Conservation (phyloP, 1,140 invertebrate species). For the Pseudomyrmex pallidus region DNA sequence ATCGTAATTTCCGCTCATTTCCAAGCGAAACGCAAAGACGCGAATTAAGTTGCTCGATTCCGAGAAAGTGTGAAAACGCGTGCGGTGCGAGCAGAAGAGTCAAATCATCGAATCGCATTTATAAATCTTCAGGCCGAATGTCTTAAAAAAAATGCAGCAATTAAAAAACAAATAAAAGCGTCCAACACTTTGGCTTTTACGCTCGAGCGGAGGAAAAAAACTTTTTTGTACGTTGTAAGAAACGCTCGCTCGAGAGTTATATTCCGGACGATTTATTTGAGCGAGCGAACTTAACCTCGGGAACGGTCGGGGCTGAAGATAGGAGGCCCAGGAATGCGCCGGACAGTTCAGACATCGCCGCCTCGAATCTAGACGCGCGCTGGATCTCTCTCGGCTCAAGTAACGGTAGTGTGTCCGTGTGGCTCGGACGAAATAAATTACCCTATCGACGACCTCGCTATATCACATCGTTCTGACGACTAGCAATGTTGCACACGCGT, state of each 20-base stretch:
- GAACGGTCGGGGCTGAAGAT: constrained; percentile 26
- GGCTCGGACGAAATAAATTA: constrained; percentile 47
- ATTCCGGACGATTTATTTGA: constrained; percentile 60
- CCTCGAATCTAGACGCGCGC: constrained; percentile 61
- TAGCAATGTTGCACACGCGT: too few relatives aligned
- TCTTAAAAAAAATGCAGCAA: not conserved
- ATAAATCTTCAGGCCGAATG: not conserved
- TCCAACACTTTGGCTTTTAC: constrained; percentile 9
- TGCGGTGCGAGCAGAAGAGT: not conserved
- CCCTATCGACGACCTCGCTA: constrained; percentile 59
- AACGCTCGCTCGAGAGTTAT: constrained; percentile 37
- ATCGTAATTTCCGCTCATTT: too few relatives aligned
- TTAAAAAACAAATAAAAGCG: not conserved
- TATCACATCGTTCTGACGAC: not conserved
- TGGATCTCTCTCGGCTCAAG: constrained; percentile 35
- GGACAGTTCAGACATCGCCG: constrained; percentile 40
- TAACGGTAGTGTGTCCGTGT: constrained; percentile 62
- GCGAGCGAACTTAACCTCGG: constrained; percentile 20
- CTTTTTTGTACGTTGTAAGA: not conserved
- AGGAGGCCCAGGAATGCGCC: constrained; percentile 45
- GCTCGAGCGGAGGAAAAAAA: not conserved
- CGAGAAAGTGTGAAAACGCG: not conserved
- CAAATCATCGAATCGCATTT: not conserved
- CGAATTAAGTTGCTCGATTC: not conserved
- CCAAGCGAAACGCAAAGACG: not conserved